These are phyloP conservation scores for Drosophila barbarae DNA, from an alignment of 2,888 invertebrate genomes.

Conservation along the genomic window DNA sequence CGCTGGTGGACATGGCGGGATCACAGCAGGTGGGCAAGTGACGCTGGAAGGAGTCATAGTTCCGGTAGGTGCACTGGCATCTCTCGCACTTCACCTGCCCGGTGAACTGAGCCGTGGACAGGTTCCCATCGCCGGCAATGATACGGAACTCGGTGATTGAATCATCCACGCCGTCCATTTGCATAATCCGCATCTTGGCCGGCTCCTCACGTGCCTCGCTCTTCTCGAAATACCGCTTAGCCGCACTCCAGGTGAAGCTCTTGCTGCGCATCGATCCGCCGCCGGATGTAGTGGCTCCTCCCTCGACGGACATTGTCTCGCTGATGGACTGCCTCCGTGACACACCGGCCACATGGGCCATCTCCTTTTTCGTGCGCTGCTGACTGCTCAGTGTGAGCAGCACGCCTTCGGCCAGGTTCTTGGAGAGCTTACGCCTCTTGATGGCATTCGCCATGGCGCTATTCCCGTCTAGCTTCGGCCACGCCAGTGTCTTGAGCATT, in stretches of 20 bases:
- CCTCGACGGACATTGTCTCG: slow-evolving; percentile 68
- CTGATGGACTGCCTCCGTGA: slow-evolving; percentile 72
- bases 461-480: slow-evolving; percentile 67
- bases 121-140: slow-evolving; percentile 78
- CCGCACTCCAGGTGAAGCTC: slow-evolving; percentile 78
- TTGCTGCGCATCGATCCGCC: slow-evolving; percentile 59
- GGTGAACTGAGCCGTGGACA: slow-evolving; percentile 77
- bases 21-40: slow-evolving; percentile 87
- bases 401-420: slow-evolving; percentile 79
- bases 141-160: slow-evolving; percentile 81
- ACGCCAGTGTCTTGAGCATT: slow-evolving; percentile 57
- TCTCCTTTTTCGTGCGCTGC: slow-evolving; percentile 65
- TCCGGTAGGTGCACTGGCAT: slow-evolving; percentile 92
- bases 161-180: slow-evolving; percentile 86
- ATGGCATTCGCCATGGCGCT: slow-evolving; percentile 79
- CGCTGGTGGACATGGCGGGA: slow-evolving; percentile 85
- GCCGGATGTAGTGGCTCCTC: slow-evolving; percentile 37
- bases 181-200: slow-evolving; percentile 81
- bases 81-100: slow-evolving; percentile 89
- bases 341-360: slow-evolving; percentile 58
- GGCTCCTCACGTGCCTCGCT: slow-evolving; percentile 54
- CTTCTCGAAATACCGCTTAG: slow-evolving; percentile 73
- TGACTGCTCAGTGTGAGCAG: slow-evolving; percentile 66
- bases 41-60: slow-evolving; percentile 89
- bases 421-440: slow-evolving; percentile 85